These are phyloP conservation scores for Cherax quadricarinatus DNA, from an alignment of 1,140 invertebrate species.

Conservation along the genomic window DNA sequence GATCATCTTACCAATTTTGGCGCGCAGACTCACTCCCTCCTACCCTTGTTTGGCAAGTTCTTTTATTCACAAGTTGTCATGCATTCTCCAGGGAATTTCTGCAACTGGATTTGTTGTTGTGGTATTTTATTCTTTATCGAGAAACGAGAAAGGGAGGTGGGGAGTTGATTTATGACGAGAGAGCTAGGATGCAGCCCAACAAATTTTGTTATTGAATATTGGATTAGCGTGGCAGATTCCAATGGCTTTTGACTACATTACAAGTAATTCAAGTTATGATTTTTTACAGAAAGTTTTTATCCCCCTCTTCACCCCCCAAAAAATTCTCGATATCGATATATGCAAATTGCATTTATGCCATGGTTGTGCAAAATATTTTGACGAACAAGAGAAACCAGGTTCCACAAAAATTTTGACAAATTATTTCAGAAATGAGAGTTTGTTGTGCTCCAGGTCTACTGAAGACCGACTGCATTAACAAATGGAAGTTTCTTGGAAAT, in stretches of 20 bases:
- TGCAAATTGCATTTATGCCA: not conserved
- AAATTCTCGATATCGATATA: not conserved
- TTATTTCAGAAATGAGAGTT: too few relatives aligned
- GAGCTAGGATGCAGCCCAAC: slow-evolving; percentile 6
- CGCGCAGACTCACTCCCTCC: not conserved
- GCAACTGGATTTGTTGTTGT: slow-evolving; percentile 40
- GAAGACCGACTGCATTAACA: too few relatives aligned
- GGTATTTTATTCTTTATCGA: slow-evolving; percentile 36
- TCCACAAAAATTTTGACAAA: not conserved
- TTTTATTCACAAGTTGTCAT: slow-evolving; percentile 48
- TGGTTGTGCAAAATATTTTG: not conserved
- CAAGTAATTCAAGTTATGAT: not conserved
- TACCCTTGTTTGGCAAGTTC: slow-evolving; percentile 22
- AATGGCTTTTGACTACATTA: not conserved
- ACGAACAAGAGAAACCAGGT: not conserved
- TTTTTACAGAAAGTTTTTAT: slow-evolving; percentile 2
- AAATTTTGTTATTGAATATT: slow-evolving; percentile 29
- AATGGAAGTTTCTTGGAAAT: too few relatives aligned
- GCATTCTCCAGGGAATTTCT: slow-evolving; percentile 22
- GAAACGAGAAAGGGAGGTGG: not conserved
- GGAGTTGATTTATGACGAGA: slow-evolving; percentile 35
- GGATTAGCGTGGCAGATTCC: not conserved
- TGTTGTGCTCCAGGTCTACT: too few relatives aligned
- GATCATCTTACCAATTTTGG: slow-evolving; percentile 18
- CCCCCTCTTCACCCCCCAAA: not conserved